Evolutionary conservation across 2,113 vertebrate genomes (phyloP).

Genomic region (Lepidothrix coronata): DNA sequence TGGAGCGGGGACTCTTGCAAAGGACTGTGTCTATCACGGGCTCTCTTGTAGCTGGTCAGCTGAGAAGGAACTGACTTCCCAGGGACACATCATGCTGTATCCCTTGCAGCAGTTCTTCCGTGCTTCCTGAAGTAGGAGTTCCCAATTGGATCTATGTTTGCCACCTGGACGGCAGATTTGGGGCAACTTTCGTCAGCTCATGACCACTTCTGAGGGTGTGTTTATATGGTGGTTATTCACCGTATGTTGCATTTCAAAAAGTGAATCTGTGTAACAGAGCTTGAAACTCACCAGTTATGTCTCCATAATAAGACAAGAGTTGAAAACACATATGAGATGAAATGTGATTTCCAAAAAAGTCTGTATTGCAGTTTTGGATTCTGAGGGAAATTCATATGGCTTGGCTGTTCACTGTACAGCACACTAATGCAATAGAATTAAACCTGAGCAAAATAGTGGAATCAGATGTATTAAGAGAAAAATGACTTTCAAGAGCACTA

Average conservation of each 20-base stretch:
- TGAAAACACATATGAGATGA: not conserved
- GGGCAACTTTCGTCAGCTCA: not conserved
- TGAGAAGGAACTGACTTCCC: not conserved
- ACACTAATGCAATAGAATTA: not conserved
- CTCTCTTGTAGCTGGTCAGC: not conserved
- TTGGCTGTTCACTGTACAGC: not conserved
- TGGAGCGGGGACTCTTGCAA: not conserved
- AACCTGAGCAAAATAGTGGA: not conserved
- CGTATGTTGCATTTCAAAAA: not conserved
- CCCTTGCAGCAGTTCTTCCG: not conserved
- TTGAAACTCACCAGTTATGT: not conserved
- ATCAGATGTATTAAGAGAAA: not conserved
- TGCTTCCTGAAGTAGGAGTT: not conserved
- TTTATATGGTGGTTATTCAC: not conserved
- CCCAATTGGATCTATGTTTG: not conserved
- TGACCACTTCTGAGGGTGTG: not conserved
- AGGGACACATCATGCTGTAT: accelerated
- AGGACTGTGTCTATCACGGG: not conserved
- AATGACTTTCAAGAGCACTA: not conserved
- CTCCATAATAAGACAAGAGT: not conserved
- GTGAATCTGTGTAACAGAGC: not conserved
- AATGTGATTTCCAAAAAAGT: not conserved
- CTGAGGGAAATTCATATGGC: not conserved
- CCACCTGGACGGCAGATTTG: not conserved
- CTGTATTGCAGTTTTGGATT: not conserved